These are phyloP conservation scores for Brachionus angularis DNA, from an alignment of 1,140 invertebrate species.

Conservation along the genomic window DNA sequence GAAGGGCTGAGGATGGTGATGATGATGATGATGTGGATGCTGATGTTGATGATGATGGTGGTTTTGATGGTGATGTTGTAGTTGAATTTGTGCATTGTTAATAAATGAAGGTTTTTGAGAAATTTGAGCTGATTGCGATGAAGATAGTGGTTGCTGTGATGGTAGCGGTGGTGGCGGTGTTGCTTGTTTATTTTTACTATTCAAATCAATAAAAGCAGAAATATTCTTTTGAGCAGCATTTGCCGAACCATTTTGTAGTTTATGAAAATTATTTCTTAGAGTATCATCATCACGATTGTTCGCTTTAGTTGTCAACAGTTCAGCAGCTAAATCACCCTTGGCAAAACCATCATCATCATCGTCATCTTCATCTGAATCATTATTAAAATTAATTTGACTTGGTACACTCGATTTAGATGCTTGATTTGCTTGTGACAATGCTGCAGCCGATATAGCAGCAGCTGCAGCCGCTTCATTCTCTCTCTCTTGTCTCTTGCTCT, in stretches of 20 bases:
- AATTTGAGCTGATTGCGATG: neutral
- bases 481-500: constrained; percentile 47
- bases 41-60: constrained; percentile 22
- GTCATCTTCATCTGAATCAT: constrained; percentile 20
- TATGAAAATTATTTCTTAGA: constrained; percentile 63
- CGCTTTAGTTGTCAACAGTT: constrained; percentile 67
- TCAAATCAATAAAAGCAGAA: neutral
- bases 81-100: neutral
- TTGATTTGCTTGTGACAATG: neutral
- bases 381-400: neutral
- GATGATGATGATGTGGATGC: too few relatives aligned
- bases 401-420: neutral
- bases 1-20: too few relatives aligned
- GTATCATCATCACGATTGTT: constrained; percentile 58
- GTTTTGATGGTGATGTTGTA: constrained; percentile 1
- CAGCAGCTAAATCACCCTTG: constrained; percentile 6
- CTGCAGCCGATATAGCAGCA: constrained; percentile 18
- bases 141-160: neutral
- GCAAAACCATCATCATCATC: constrained; percentile 8
- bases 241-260: constrained; percentile 11
- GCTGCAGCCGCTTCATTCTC: constrained; percentile 32
- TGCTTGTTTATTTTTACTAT: constrained; percentile 10
- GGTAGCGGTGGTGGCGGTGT: too few relatives aligned
- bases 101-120: constrained; percentile 12
- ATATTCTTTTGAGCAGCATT: neutral